These are phyloP conservation scores for Gallinago stenura DNA, from an alignment of 2,797 vertebrate genomes.

Conservation along the genomic window DNA sequence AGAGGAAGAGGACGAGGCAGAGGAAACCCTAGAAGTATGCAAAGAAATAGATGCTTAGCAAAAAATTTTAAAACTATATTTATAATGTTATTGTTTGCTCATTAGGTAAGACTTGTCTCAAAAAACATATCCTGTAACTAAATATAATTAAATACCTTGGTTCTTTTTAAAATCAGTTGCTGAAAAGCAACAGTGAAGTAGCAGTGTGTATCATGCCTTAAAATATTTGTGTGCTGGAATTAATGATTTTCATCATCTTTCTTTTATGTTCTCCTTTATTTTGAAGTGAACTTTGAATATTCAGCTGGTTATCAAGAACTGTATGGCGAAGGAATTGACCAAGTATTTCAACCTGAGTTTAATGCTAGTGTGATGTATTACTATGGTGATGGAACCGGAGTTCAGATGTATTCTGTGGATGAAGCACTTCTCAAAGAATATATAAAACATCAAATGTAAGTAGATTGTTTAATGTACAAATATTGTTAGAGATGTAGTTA, in stretches of 20 bases:
- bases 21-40: conserved; percentile 81
- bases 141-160: not conserved
- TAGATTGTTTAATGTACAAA: not conserved
- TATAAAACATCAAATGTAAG: conserved; percentile 97
- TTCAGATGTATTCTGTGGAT: conserved; percentile 93
- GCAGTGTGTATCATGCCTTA: not conserved
- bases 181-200: not conserved
- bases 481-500: not conserved
- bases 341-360: conserved; percentile 79
- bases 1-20: conserved; percentile 91
- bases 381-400: conserved; percentile 89
- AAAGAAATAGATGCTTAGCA: not conserved
- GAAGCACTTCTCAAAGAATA: conserved; percentile 94
- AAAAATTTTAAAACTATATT: not conserved
- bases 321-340: conserved; percentile 78
- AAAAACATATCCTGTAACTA: not conserved
- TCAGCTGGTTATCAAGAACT: conserved; percentile 83
- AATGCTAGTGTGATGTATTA: conserved; percentile 90
- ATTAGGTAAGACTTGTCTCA: not conserved
- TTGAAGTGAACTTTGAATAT: conserved; percentile 88
- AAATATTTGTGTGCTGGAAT: not conserved
- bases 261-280: not conserved
- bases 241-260: not conserved
- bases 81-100: not conserved
- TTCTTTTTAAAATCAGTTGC: not conserved